Evolutionary conservation across 2,888 invertebrate genomes (phyloP).

Genomic region (Sycophila texana): DNA sequence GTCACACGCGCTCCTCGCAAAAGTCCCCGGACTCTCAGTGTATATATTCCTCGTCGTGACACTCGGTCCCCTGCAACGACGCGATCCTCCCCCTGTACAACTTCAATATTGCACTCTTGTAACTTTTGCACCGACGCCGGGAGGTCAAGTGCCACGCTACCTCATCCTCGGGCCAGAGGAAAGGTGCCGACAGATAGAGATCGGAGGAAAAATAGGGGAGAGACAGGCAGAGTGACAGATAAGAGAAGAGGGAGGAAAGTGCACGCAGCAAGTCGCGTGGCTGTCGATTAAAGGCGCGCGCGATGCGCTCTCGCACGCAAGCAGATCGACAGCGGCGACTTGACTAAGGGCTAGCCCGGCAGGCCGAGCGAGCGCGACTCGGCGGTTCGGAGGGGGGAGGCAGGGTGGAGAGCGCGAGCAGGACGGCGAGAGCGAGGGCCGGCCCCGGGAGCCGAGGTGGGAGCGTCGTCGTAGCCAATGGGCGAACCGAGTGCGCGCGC

Average conservation of each 20-base stretch:
- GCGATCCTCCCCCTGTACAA: constrained; percentile 1
- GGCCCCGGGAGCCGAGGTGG: constrained; percentile 1
- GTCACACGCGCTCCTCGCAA: constrained; percentile 10
- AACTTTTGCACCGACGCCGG: neutral
- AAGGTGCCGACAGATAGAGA: too few relatives aligned
- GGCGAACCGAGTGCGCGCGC: constrained; percentile 14
- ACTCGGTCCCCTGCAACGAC: neutral
- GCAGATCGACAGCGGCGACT: constrained; percentile 55
- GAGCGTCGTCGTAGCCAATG: neutral
- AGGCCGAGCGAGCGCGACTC: constrained; percentile 1
- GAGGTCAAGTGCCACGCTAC: too few relatives aligned
- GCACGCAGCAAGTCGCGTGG: constrained; percentile 36
- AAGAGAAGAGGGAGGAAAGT: too few relatives aligned
- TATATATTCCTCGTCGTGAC: neutral
- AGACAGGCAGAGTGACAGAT: neutral
- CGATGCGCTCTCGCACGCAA: constrained; percentile 13
- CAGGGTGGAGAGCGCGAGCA: constrained; percentile 25
- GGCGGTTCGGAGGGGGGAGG: constrained; percentile 30
- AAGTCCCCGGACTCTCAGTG: too few relatives aligned
- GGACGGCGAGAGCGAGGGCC: neutral
- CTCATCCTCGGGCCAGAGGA: too few relatives aligned
- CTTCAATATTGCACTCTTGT: constrained; percentile 10
- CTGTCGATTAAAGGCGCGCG: constrained; percentile 23
- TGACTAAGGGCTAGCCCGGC: constrained; percentile 53
- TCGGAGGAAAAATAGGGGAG: neutral